These are phyloP conservation scores for Acipenser ruthenus DNA, from an alignment of 2,797 vertebrate genomes.

Conservation along the genomic window DNA sequence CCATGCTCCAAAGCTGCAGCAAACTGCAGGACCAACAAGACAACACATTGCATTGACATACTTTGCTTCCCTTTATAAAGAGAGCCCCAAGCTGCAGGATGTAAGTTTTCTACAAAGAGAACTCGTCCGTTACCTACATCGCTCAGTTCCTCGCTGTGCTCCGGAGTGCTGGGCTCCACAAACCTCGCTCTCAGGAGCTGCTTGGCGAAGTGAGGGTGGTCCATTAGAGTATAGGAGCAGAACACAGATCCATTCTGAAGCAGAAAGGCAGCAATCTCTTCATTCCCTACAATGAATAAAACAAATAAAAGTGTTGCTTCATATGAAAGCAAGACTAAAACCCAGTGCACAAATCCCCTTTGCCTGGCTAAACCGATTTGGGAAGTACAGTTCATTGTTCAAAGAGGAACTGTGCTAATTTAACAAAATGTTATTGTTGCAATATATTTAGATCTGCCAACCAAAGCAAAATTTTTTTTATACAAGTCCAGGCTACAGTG, in stretches of 20 bases:
- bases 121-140: slow-evolving; percentile 24
- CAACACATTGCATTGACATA: no score
- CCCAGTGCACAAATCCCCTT: no score
- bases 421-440: not conserved
- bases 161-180: slow-evolving; percentile 40
- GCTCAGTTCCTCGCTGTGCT: slow-evolving; percentile 11
- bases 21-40: no score
- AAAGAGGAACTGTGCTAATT: not conserved
- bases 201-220: slow-evolving; percentile 75
- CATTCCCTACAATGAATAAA: slow-evolving; percentile 63
- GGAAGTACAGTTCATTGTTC: not conserved
- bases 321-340: no score
- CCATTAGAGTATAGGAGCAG: slow-evolving; percentile 87
- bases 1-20: no score
- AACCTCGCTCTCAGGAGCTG: slow-evolving; percentile 71
- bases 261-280: slow-evolving; percentile 78
- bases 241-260: slow-evolving; percentile 81
- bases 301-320: not conserved
- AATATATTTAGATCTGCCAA: no score
- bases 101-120: no score
- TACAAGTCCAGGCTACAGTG: no score
- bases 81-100: no score
- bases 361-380: no score
- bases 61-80: no score
- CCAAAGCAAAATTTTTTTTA: no score